Conservation (phyloP, 2,797 vertebrate species). For the Neosilurus hyrtlii region DNA sequence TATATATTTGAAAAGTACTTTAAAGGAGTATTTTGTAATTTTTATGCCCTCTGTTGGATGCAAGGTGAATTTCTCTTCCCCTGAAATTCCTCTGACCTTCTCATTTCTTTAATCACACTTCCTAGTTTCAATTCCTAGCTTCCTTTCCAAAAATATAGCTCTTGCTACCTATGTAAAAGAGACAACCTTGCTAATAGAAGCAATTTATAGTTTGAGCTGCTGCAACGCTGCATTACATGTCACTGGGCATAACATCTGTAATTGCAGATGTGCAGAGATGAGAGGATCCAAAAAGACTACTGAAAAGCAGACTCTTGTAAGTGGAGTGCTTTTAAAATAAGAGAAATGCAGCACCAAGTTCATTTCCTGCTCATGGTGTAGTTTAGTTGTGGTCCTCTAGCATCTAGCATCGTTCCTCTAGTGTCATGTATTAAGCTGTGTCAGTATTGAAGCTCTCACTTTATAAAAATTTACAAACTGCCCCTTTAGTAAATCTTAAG, state of each 20-base stretch:
- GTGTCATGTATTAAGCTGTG: neutral
- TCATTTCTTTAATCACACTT: neutral
- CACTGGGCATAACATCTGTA: neutral
- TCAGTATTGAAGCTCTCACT: neutral
- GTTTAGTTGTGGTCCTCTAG: neutral
- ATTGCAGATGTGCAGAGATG: neutral
- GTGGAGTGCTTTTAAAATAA: neutral
- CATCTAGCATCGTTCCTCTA: too few relatives aligned
- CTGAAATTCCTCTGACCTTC: neutral
- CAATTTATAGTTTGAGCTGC: neutral
- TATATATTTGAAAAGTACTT: neutral
- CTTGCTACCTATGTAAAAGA: neutral
- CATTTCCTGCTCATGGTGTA: neutral
- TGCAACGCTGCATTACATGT: neutral
- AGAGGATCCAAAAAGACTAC: neutral
- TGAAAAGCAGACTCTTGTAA: neutral
- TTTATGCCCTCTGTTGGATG: neutral
- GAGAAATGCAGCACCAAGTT: neutral
- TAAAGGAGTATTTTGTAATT: neutral
- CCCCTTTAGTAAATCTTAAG: neutral
- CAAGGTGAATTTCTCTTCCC: neutral
- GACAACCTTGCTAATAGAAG: neutral
- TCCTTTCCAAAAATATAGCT: neutral
- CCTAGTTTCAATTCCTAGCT: neutral
- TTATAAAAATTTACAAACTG: neutral